phyloP scores from a whole-genome alignment of 2,113 vertebrate genomes.

The Calonectris borealis region DNA sequence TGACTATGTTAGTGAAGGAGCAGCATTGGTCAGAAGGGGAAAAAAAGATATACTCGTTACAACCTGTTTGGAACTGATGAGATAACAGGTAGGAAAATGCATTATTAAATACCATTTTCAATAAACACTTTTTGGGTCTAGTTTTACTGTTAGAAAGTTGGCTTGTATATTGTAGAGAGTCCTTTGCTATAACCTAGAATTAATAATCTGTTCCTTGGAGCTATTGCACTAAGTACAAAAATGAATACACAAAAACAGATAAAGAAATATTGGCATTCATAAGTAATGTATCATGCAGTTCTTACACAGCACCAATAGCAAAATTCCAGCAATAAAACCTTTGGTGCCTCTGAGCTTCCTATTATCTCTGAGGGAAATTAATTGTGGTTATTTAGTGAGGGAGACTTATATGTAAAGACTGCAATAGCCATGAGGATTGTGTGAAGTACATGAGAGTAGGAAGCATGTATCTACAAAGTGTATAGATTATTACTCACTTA shows the following conservation, averaged over 20 bases:
- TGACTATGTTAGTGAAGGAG: background rate
- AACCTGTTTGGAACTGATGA: background rate
- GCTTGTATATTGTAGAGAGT: background rate
- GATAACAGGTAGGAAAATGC: background rate
- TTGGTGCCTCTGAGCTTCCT: background rate
- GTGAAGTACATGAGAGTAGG: background rate
- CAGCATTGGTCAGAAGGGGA: background rate
- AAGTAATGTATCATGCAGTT: background rate
- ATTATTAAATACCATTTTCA: background rate
- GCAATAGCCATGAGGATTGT: background rate
- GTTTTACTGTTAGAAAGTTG: background rate
- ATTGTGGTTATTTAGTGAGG: background rate
- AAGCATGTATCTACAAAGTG: background rate
- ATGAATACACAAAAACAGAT: background rate
- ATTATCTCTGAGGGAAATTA: background rate
- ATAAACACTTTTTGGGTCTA: background rate
- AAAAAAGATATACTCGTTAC: background rate
- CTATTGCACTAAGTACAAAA: background rate
- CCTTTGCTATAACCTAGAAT: background rate
- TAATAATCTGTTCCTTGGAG: background rate
- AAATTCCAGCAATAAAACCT: background rate
- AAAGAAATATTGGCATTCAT: background rate
- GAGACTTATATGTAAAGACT: background rate
- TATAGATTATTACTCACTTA: background rate
- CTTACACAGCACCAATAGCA: background rate